Evolutionary conservation across 2,888 invertebrate genomes (phyloP), one percentile per base, ranked within the genome.

Genomic region (Lithophane leautieri): DNA sequence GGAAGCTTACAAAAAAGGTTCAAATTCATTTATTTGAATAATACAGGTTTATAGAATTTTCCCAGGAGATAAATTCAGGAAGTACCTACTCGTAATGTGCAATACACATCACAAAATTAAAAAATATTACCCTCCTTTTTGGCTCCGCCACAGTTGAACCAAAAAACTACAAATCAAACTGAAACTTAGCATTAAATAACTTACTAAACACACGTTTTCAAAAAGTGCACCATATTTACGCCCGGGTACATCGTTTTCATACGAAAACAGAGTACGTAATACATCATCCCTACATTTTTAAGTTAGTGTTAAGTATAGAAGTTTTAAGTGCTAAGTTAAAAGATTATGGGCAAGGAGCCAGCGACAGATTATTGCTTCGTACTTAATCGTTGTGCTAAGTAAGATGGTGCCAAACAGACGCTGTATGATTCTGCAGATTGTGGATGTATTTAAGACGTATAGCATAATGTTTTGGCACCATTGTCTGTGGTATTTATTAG

Each of bases 271-370:
- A 75, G 66, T 34, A 62, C 42, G 8, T 76, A 67, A 75, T 85
- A 76, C 60, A 82, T 82, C 63, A 82, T 12, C 25, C 62, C 56
- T 65, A 62, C 73, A 81, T 81, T 85, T 85, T 82, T 73, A 85
- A 85, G 68, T 62, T 71, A 47, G 82, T 58, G 85, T 73, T 82
- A 76, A 84, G 76, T 76, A 76, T 34, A 22, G 19, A 80, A 84
- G 82, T 85, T 76, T 73, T 81, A 76, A 82, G 75, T 76, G 72
- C 54, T 50, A 34, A 28, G 76, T 56, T 63, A 74, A 68, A 79
- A 74, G 44, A 80, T 73, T 73, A 70, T 68, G 85, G 82, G 82
- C 82, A 85, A 63, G n/a, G 50, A 81, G 82, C 82, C 82, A 82
- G 77, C 7, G 22, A 28, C 6, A 73, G 63, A 85, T 82, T 85